Base-by-base conservation (phyloP, 2,797 vertebrate genomes). In the Sebastes taczanowskii region DNA sequence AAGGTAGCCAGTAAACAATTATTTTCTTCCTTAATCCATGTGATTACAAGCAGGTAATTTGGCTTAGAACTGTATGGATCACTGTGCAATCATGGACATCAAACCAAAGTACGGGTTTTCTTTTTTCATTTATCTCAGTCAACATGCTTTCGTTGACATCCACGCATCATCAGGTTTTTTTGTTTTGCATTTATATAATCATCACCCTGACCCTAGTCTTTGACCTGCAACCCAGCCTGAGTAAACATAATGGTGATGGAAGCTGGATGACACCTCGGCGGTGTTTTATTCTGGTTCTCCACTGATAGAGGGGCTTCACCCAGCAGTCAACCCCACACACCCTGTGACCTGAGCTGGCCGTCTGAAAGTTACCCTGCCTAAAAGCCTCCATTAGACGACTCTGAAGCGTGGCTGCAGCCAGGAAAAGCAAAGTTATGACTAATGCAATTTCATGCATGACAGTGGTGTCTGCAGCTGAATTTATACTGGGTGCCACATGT, bases 371-470 rank as follows among this genome's bases (percentile, higher is more conserved):
- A 74, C 79, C 72, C 77, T 73, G 38, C 70, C 78, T 90, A 92
- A 95, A 94, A 94, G 89, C 85, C 62, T 86, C 83, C 53, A 92
- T 94, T 92, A 92, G 78, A 85, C 20, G 52, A 66, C 72, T 87
- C 80, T 80, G 83, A 85, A 88, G 89, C 75, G 42, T 81, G 81
- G 86, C 77, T 62, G 71, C 82, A 87, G 82, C 86, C 76, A 58
- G 76, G 58, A 80, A 86, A 83, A 83, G 79, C 83, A 85, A 46
- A 71, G 88, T 86, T 80, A 86, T 85, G 88, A 81, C 91, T 92
- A 94, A 94, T 90, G 83, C 81, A 90, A 93, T 95, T 95, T 92
- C 88, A 94, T 93, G 91, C 90, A 88, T 64, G 29, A 81, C 42
- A 74, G 80, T 90, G 67, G 86, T 74, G 76, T 88, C 77, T 74